Evolutionary conservation across 2,113 vertebrate genomes (phyloP), one percentile per base, ranked within the genome.

Genomic region (Romanogobio albipinnatus): DNA sequence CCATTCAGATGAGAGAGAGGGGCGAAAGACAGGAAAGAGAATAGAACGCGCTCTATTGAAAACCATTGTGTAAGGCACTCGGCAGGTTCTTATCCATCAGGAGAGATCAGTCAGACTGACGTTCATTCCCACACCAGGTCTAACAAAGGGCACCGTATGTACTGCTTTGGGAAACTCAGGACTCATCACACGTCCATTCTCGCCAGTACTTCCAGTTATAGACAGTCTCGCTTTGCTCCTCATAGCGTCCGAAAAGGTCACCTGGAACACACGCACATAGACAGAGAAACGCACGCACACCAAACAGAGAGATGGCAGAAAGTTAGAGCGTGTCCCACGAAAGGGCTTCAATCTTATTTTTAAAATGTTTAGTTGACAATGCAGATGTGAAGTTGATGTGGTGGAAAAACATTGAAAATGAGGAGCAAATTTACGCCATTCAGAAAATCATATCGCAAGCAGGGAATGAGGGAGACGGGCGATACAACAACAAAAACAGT

Each of bases 21-120:
- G 29, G 24, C 39, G 47, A 89, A 79, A 83, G 84, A 78, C 77
- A 39, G 56, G 49, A 58, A 74, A 87, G 59, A 76, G 59, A 77
- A 74, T 70, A 43, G 68, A 83, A 85, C 83, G 92, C 95, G 85
- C 95, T 96, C 95, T 94, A 94, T 89, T 96, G 95, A 97, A 74
- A 97, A 98, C 96, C 97, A 96, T 96, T 96, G 95, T 96, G 95
- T 99, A 99, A 99, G 98, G 98, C 98, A 99, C 98, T 99, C 96
- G 95, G 95, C 96, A 96, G 96, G 97, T 97, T 96, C 95, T 95
- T 95, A 95, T 96, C 94, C 95, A 97, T 98, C 97, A 99, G 92
- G 95, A 99, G 95, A 97, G 95, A 96, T 97, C 97, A 94, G 98
- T 98, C 95, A 99, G 96, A 96, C 98, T 97, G 97, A 97, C 97